Evolutionary conservation across 2,113 vertebrate genomes (phyloP), one percentile per base, ranked within the genome.

Genomic region (Sakesphorus luctuosus): DNA sequence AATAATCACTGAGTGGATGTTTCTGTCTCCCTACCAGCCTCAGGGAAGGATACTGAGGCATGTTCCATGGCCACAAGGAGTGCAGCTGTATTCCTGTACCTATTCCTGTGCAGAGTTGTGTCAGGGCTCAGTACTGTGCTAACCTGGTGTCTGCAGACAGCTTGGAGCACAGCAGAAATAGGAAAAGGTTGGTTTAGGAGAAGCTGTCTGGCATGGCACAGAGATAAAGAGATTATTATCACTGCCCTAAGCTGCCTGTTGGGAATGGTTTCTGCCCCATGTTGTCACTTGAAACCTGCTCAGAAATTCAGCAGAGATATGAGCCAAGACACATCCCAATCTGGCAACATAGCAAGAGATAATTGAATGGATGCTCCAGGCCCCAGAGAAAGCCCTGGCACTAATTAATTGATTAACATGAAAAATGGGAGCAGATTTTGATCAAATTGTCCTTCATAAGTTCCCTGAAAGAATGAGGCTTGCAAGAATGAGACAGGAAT

Each of bases 351-450:
- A 62, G 68, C 31, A 84, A 77, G 50, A 96, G 68, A 84, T 26
- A 76, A 84, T 5, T 84, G 73, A 81, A 84, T 18, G 28, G 80
- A 81, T 44, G 43, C 31, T 79, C 5, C 50, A 87, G 25, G 63
- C 18, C 50, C 23, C 61, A 67, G 77, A 65, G 38, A 67, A 59
- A 79, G 33, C 44, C 52, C 75, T 75, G 33, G 59, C 23, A 67
- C 84, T 81, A 58, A 56, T 81, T 80, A 96, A 92, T 89, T 91
- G 83, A 92, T 80, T 86, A 89, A 87, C 31, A 65, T 38, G 58
- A 58, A 81, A 87, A 94, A 69, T 62, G 43, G 72, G 59, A 93
- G 47, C 26, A 77, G 47, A 50, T 86, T 50, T 89, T 83, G 46
- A 92, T 86, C 56, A 92, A 75, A 72, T 89, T 89, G 43, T 84